These are phyloP conservation scores for Araneus ventricosus DNA, from an alignment of 1,140 invertebrate species.

Conservation along the genomic window DNA sequence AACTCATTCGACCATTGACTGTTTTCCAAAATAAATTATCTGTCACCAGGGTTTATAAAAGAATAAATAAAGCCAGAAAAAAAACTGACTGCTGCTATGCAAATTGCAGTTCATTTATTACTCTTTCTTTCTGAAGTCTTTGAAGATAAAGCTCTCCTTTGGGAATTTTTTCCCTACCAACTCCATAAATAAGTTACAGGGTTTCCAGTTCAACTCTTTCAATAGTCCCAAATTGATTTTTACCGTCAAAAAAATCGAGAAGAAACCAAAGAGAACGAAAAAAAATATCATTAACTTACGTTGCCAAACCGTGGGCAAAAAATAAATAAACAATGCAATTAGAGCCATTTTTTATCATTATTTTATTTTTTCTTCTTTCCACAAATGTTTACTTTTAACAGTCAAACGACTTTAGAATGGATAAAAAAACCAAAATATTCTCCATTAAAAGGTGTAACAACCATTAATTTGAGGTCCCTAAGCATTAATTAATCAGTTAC, in stretches of 20 bases:
- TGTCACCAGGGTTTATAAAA: not conserved
- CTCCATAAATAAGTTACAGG: not conserved
- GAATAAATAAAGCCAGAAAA: not conserved
- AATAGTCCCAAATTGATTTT: not conserved
- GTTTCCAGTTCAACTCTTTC: not conserved
- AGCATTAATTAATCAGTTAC: conserved; percentile 52
- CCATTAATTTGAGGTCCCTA: conserved; percentile 34
- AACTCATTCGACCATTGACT: not conserved
- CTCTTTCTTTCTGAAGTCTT: not conserved
- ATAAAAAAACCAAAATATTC: not conserved
- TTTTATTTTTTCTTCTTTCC: not conserved
- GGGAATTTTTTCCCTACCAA: not conserved
- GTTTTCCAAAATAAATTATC: not conserved
- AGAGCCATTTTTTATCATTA: not conserved
- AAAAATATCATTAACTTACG: not conserved
- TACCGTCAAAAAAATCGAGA: not conserved
- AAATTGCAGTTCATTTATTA: conserved; percentile 1
- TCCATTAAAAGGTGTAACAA: conserved; percentile 5
- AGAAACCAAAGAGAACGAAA: not conserved
- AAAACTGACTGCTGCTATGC: not conserved
- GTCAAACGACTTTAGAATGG: not conserved
- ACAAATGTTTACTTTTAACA: conserved; percentile 18
- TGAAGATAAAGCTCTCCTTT: not conserved
- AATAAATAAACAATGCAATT: conserved; percentile 20
- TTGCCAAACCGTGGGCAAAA: not conserved